Base-by-base conservation (phyloP, 2,888 invertebrate genomes). In the Agrotis ipsilon region DNA sequence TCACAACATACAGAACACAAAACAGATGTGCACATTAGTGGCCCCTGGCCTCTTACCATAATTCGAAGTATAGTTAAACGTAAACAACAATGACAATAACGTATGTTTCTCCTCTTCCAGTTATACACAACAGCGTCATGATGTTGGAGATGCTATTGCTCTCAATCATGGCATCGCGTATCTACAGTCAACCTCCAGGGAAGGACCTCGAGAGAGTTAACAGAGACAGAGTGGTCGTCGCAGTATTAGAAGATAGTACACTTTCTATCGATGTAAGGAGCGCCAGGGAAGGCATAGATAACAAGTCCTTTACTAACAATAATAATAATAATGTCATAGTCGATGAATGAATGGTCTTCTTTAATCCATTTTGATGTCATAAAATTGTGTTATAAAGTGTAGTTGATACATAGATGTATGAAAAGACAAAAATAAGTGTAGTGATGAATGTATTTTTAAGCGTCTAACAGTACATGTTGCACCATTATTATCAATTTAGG, bases 91-190 rank as follows among this genome's bases (percentile, higher is more conserved):
- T 18, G 14, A 52, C 2, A 16, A 21, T 62, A 57, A 14, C 13
- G 94, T 48, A 43, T 61, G n/a, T 73, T 48, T 55, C 68, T 87
- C 85, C 19, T 58, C 64, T 88, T 88, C 14, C 96, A 98, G 98
- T 97, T 90, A 96, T 97, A 78, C 97, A 97, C 93, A 97, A 97
- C 91, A 94, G 96, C 51, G 87, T 97, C 81, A 97, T 97, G 96
- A 92, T 98, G 85, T 88, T 97, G 82, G 97, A 98, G 92, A 97
- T 98, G 97, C 93, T 97, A 67, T 86, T 97, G 63, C 94, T 98
- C 54, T 97, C 97, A 55, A 93, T 96, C 74, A 96, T 97, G 86
- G 98, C 98, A 0, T 96, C 97, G 89, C 92, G 94, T 71, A 88
- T 98, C 59, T 98, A 98, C 93, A 96, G 96, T 71, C 91, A 91